phyloP scores from a whole-genome alignment of 2,888 invertebrate species.

The Rhamphomyia laevipes region DNA sequence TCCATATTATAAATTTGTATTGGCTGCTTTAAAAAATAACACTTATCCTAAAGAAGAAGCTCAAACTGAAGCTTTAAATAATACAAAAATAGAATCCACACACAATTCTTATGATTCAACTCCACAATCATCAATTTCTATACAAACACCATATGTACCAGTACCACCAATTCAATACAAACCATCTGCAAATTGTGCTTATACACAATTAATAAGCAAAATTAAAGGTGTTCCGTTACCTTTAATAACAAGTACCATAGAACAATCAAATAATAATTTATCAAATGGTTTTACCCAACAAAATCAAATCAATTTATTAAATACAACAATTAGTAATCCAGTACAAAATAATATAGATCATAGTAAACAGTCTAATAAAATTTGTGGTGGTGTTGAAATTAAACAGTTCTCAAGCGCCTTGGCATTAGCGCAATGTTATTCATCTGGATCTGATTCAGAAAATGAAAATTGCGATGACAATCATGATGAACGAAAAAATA shows the following conservation, averaged over 20 bases:
- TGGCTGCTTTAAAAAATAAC: conserved; percentile 55
- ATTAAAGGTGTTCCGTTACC: conserved; percentile 56
- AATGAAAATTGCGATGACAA: conserved; percentile 31
- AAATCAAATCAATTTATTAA: background rate
- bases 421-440: conserved; percentile 47
- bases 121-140: no score
- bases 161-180: conserved; percentile 60
- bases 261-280: background rate
- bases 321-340: background rate
- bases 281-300: no score
- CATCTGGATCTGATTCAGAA: conserved; percentile 40
- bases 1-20: conserved; percentile 75
- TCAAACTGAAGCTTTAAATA: conserved; percentile 13
- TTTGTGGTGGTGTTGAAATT: conserved; percentile 21
- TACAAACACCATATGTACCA: background rate
- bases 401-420: conserved; percentile 33
- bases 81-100: conserved; percentile 13
- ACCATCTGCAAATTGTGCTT: conserved; percentile 76
- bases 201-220: conserved; percentile 76
- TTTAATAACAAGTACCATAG: conserved; percentile 22
- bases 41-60: conserved; percentile 41
- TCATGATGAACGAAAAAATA: conserved; percentile 2
- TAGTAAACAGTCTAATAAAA: background rate
- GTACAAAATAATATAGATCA: background rate
- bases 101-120: no score